Percentiles rank a stretch among this genome's conserved stretches.
Evolutionary conservation across 2,888 invertebrate genomes (phyloP).

Genomic region (Leucophora obtusa): DNA sequence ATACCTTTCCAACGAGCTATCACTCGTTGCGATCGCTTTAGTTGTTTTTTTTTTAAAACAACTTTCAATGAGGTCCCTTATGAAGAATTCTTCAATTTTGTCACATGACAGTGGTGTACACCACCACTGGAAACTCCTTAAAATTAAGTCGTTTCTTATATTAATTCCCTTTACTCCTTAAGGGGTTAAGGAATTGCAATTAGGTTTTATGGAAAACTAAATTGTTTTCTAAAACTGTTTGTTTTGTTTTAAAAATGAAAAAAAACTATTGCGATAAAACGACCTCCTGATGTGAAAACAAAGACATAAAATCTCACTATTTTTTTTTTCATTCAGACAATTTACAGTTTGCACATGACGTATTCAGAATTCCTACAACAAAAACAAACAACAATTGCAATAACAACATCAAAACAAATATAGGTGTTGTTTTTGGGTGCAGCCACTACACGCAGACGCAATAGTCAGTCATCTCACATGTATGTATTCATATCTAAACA

Average conservation of each 20-base stretch:
- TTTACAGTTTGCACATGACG: constrained; percentile 11
- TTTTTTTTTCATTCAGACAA: not conserved
- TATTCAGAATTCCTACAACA: constrained; percentile 17
- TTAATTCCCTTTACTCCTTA: not conserved
- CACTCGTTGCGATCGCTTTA: too few relatives aligned
- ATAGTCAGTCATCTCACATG: constrained; percentile 34
- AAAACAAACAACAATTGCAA: not conserved
- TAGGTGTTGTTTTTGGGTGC: constrained; percentile 57
- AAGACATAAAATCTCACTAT: constrained; percentile 22
- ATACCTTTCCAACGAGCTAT: too few relatives aligned
- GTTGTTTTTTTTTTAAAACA: too few relatives aligned
- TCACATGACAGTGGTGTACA: too few relatives aligned
- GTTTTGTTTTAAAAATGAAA: constrained; percentile 31
- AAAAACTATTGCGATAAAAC: constrained; percentile 51
- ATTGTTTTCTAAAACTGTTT: not conserved
- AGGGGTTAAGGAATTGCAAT: not conserved
- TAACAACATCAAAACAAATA: constrained; percentile 12
- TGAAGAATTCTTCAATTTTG: too few relatives aligned
- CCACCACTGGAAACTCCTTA: too few relatives aligned
- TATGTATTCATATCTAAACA: constrained; percentile 9
- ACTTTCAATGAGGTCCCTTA: too few relatives aligned
- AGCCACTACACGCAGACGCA: constrained; percentile 54
- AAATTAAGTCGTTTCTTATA: too few relatives aligned
- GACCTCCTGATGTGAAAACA: constrained; percentile 54
- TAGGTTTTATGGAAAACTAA: not conserved